A percentile compares a stretch with the other conserved stretches of the same genome.
Conservation (phyloP, 2,888 invertebrate genomes). For the Polymixis lichenea region DNA sequence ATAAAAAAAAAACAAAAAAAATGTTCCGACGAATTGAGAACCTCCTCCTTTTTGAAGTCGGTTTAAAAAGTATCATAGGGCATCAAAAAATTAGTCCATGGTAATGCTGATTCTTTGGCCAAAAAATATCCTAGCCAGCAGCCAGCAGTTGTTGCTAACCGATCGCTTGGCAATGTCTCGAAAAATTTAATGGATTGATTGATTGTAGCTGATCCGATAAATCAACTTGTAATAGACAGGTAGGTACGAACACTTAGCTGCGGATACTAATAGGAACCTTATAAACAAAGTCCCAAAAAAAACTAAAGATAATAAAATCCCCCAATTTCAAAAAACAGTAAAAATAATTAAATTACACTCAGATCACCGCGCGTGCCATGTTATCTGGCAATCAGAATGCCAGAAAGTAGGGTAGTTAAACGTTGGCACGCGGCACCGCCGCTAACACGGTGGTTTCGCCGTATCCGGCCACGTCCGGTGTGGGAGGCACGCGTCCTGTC, state of each 20-base stretch:
- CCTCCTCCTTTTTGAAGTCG: no score
- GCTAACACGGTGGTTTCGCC: slow-evolving; percentile 61
- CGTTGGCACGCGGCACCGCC: slow-evolving; percentile 71
- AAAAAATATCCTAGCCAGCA: no score
- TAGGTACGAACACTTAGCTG: background rate
- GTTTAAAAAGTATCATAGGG: no score
- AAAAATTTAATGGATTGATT: no score
- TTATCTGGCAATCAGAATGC: slow-evolving; percentile 64
- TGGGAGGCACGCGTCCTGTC: slow-evolving; percentile 62
- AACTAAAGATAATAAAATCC: background rate
- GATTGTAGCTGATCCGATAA: no score
- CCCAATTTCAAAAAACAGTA: slow-evolving; percentile 14
- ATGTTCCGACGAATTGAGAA: no score
- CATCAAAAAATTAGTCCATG: no score
- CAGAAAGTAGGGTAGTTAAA: slow-evolving; percentile 69
- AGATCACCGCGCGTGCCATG: slow-evolving; percentile 57
- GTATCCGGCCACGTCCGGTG: slow-evolving; percentile 70
- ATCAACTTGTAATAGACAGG: no score
- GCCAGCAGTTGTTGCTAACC: no score
- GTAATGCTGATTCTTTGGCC: no score
- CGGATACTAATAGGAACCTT: background rate
- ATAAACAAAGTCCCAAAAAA: background rate
- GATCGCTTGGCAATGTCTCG: no score
- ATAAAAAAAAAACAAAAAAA: no score
- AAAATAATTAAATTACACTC: slow-evolving; percentile 61